These are phyloP conservation scores for Cheilosia urbana DNA, from an alignment of 2,888 invertebrate species.

Conservation along the genomic window DNA sequence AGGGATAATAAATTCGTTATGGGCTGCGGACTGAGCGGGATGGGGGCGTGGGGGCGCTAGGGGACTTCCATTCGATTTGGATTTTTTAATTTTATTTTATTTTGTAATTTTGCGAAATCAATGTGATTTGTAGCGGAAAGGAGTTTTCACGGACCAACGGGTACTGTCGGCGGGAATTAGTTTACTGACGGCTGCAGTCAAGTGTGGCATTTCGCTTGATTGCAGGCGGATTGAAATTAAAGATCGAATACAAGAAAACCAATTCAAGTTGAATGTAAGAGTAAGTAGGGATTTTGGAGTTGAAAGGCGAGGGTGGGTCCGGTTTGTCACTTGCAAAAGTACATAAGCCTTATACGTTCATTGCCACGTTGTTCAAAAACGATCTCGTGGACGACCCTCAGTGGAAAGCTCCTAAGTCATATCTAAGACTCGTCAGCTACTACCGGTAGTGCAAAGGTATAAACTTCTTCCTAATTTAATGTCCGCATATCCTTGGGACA, in stretches of 20 bases:
- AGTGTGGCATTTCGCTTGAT: constrained; percentile 39
- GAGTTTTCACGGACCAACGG: constrained; percentile 51
- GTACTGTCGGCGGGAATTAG: constrained; percentile 60
- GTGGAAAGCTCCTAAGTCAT: too few relatives aligned
- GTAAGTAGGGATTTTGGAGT: too few relatives aligned
- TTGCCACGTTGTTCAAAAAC: too few relatives aligned
- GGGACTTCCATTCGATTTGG: constrained; percentile 60
- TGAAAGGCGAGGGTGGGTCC: too few relatives aligned
- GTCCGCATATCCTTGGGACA: too few relatives aligned
- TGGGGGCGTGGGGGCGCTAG: background rate
- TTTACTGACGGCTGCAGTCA: constrained; percentile 58
- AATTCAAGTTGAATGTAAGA: background rate
- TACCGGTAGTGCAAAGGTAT: too few relatives aligned
- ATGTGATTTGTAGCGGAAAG: constrained; percentile 71
- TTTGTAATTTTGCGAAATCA: constrained; percentile 60
- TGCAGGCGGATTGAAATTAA: constrained; percentile 15
- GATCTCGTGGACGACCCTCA: too few relatives aligned
- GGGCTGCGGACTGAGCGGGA: background rate
- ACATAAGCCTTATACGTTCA: too few relatives aligned
- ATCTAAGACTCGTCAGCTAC: too few relatives aligned
- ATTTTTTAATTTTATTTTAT: constrained; percentile 47
- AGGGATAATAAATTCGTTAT: constrained; percentile 61
- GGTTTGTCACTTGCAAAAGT: too few relatives aligned
- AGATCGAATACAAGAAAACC: background rate
- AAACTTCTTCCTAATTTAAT: too few relatives aligned